These are phyloP conservation scores for Drosophila eugracilis DNA, from an alignment of 1,140 invertebrate species.

Conservation along the genomic window DNA sequence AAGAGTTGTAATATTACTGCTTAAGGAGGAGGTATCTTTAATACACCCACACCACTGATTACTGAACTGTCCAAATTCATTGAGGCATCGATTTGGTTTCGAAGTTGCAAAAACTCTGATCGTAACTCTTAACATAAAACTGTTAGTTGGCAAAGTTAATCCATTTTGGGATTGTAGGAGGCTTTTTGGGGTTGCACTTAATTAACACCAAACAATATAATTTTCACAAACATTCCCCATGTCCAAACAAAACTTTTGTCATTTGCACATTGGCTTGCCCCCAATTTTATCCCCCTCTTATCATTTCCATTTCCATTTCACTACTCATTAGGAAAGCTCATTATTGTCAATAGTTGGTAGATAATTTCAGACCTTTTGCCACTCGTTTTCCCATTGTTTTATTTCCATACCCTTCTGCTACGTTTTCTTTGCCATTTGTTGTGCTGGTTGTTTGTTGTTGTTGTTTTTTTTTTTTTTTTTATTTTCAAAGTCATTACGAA, in stretches of 20 bases:
- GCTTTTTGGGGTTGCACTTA: slow-evolving; percentile 25
- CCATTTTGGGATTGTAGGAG: slow-evolving; percentile 9
- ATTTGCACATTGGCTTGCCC: slow-evolving; percentile 56
- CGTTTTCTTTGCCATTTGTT: slow-evolving; percentile 46
- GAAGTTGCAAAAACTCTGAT: neutral
- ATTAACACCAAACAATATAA: slow-evolving; percentile 52
- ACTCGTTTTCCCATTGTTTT: slow-evolving; percentile 20
- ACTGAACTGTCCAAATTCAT: slow-evolving; percentile 10
- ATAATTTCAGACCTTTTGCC: slow-evolving; percentile 48
- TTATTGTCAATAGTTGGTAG: slow-evolving; percentile 81
- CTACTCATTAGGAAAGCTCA: slow-evolving; percentile 80
- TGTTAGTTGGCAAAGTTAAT: slow-evolving; percentile 19
- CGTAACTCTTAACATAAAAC: slow-evolving; percentile 16
- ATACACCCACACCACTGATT: neutral
- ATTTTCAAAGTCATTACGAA: slow-evolving; percentile 83
- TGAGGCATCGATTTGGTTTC: slow-evolving; percentile 5
- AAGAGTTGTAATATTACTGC: neutral
- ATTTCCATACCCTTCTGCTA: neutral
- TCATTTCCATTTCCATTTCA: slow-evolving; percentile 25
- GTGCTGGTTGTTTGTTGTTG: slow-evolving; percentile 5
- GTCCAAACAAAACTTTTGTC: slow-evolving; percentile 67
- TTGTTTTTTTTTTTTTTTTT: slow-evolving; percentile 61
- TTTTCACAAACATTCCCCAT: slow-evolving; percentile 39
- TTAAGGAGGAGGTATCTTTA: too few species aligned
- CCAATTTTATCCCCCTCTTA: neutral